phyloP scores from a whole-genome alignment of 2,113 vertebrate species.

The Australoheros scitulus region DNA sequence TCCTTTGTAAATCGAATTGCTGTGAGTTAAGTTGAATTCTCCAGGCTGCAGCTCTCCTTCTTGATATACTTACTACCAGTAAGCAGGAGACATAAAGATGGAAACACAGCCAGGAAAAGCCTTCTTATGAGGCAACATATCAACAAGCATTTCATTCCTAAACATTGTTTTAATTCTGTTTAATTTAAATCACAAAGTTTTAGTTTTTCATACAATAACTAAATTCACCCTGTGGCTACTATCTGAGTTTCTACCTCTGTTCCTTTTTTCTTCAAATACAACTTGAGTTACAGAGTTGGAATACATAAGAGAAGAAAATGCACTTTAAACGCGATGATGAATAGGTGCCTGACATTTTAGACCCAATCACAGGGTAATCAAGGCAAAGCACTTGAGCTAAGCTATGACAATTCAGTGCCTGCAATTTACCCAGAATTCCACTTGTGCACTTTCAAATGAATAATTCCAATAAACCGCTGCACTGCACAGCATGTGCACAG shows the following conservation, averaged over 20 bases:
- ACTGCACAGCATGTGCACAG: not conserved
- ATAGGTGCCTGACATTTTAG: conserved; percentile 39
- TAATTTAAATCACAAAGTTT: not conserved
- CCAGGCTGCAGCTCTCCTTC: not conserved
- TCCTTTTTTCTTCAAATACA: not conserved
- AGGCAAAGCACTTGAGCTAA: conserved; percentile 24
- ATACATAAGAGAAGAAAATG: not conserved
- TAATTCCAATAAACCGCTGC: conserved; percentile 1
- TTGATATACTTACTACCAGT: not conserved
- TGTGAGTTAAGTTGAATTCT: not conserved
- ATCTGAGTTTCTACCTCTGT: not conserved
- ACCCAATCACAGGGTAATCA: conserved; percentile 52
- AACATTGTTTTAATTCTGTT: not conserved
- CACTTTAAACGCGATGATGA: conserved; percentile 18
- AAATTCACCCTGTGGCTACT: not conserved
- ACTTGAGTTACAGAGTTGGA: not conserved
- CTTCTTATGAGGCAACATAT: not conserved
- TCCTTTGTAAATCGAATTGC: not conserved
- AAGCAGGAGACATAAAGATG: not conserved
- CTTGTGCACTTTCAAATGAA: conserved; percentile 14
- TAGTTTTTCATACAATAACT: not conserved
- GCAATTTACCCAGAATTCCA: conserved; percentile 35
- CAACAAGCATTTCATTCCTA: not conserved
- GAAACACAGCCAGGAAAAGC: not conserved
- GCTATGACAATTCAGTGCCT: not conserved